phyloP scores from a whole-genome alignment of 2,113 vertebrate genomes.

The Gulo gulo region DNA sequence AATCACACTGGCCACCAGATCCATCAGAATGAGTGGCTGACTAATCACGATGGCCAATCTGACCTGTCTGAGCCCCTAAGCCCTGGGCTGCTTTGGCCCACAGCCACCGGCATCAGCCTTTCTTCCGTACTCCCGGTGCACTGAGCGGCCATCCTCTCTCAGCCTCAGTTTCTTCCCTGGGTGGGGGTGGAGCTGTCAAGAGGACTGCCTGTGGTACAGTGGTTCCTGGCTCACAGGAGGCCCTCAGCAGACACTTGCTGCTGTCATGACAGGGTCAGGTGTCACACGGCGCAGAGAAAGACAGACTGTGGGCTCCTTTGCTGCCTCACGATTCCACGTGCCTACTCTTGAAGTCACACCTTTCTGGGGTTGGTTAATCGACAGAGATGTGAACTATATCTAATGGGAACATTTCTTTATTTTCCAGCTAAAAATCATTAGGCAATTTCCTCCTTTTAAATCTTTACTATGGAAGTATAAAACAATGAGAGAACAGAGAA shows the following conservation, averaged over 20 bases:
- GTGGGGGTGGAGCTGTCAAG: fast-evolving
- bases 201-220: fast-evolving
- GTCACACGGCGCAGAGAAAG: fast-evolving
- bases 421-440: background rate
- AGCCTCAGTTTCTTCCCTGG: fast-evolving
- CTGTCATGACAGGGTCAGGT: fast-evolving
- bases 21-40: background rate
- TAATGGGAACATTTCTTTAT: background rate
- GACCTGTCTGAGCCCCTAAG: fast-evolving
- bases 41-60: background rate
- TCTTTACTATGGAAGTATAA: background rate
- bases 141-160: background rate
- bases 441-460: background rate
- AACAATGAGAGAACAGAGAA: background rate
- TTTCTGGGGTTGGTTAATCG: fast-evolving
- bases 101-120: fast-evolving
- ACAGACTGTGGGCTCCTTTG: fast-evolving
- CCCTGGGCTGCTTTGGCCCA: background rate
- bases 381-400: background rate
- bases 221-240: background rate
- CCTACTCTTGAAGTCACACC: fast-evolving
- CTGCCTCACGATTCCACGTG: fast-evolving
- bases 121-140: fast-evolving
- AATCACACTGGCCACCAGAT: background rate
- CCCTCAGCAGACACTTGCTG: background rate